Evolutionary conservation across 2,888 invertebrate species (phyloP), one percentile per base, ranked within the genome.

Genomic region (Archips xylosteana): DNA sequence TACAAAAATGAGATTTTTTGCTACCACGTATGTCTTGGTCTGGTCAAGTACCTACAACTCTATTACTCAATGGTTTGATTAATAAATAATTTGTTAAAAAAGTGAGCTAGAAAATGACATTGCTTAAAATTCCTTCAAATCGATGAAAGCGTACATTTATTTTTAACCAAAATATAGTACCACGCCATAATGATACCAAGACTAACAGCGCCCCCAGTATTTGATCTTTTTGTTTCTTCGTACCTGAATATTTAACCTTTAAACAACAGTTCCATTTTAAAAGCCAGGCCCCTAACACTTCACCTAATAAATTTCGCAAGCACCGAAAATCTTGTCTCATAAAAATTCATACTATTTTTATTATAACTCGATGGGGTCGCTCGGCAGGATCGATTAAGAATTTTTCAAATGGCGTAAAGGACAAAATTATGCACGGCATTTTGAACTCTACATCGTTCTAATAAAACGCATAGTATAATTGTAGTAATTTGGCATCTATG

Each of bases 341-440:
- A 70, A 74, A 74, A 74, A 78, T 79, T 76, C 78, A 78, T 76
- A 63, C 70, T 74, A 74, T 71, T 74, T 73, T 76, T 75, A 75
- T 76, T 75, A 79, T 74, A 76, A 75, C 75, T 75, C 70, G 76
- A 75, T 74, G 74, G 75, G 76, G 75, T 57, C 77, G 77, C 77
- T 75, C 75, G 42, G 57, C 62, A 15, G 51, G 12, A 12, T n/a
- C 54, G 5, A 9, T 6, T 54, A 9, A 8, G 9, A 3, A 54
- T 23, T 23, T 9, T 2, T 2, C 23, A 23, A 54, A 54, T 6
- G 23, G 54, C 23, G 9, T 23, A 54, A 51, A 23, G 9, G 54
- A 23, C 6, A 15, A 4, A 15, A 54, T 9, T 23, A 9, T 23
- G 23, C 8, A 9, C 5, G 15, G 54, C 9, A 54, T 54, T 54